Base-by-base conservation (phyloP, 2,888 invertebrate species). In the Beris chalybata region DNA sequence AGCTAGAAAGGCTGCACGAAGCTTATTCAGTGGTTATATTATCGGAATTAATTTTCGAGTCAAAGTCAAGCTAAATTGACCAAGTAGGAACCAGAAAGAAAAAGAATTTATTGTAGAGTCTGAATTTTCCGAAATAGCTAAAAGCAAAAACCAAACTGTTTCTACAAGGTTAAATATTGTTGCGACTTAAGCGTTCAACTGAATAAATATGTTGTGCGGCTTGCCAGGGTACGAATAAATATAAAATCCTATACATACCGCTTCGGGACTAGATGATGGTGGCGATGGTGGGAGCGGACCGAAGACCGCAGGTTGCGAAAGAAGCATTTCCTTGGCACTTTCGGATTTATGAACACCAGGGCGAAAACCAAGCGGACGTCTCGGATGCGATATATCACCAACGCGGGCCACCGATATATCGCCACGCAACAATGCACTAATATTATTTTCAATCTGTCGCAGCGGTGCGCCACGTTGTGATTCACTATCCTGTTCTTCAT, bases 301-400 rank as follows among this genome's bases (percentile, higher is more conserved):
- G 67, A 81, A 77, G 22, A 54, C 64, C 58, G 75, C 73, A 69
- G 74, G 75, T 69, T 81, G 81, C 29, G 81, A 81, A 31, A 81
- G 71, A 67, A 81, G 82, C 83, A 88, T 88, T 75, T 89, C 89
- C 77, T 89, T 89, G 67, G 89, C 88, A 76, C 89, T 89, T 74
- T 89, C 88, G 13, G 89, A 89, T 77, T 89, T 89, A 75, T 89
- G 89, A 77, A 89, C 89, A 71, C 89, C 88, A 50, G 80, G 78
- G 73, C 86, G 78, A 75, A 81, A 81, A 68, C 80, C 80, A 53
- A 81, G 71, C 63, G 80, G 76, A 52, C 81, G 77, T 70, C 80
- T 76, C 15, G 76, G 73, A 71, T 77, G 77, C 65, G 75, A 67
- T 57, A 76, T 73, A 54, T 77, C 79, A 43, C 75, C 76, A 22